Percentiles rank a stretch among this genome's conserved stretches.
Evolutionary conservation across 2,888 invertebrate genomes (phyloP).

Genomic region (Stomorhina lunata): DNA sequence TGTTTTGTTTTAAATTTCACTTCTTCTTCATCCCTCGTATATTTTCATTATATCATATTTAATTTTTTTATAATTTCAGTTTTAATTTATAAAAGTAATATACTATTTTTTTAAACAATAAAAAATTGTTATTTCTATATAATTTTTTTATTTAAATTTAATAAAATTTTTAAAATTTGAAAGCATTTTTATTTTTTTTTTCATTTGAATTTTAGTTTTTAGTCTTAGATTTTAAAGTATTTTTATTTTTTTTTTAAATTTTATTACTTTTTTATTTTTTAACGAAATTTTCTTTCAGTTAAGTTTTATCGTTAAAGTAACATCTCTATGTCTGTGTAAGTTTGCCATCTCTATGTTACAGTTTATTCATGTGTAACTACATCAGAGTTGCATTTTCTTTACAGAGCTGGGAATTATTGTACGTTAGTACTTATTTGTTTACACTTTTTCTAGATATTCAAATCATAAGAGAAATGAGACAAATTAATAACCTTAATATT

Average conservation of each 20-base stretch:
- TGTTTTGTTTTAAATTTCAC: conserved; percentile 35
- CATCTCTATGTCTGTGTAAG: conserved; percentile 49
- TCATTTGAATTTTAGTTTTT: not conserved
- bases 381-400: conserved; percentile 19
- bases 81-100: conserved; percentile 43
- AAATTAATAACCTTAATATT: too few species aligned
- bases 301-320: conserved; percentile 42
- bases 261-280: conserved; percentile 20
- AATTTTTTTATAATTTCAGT: conserved; percentile 46
- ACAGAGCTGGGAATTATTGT: not conserved
- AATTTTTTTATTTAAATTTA: conserved; percentile 44
- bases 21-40: not conserved
- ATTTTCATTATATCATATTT: conserved; percentile 8
- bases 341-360: conserved; percentile 22
- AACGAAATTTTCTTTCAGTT: conserved; percentile 6
- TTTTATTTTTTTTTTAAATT: not conserved
- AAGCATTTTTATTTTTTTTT: conserved; percentile 24
- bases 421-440: not conserved
- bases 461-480: too few species aligned
- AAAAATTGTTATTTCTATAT: conserved; percentile 35
- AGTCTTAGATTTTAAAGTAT: not conserved
- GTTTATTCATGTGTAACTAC: not conserved
- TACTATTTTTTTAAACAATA: conserved; percentile 11
- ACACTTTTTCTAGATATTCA: too few species aligned
- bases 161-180: conserved; percentile 49